Evolutionary conservation across 2,113 vertebrate species (phyloP).

Genomic region (Limnothrissa miodon): DNA sequence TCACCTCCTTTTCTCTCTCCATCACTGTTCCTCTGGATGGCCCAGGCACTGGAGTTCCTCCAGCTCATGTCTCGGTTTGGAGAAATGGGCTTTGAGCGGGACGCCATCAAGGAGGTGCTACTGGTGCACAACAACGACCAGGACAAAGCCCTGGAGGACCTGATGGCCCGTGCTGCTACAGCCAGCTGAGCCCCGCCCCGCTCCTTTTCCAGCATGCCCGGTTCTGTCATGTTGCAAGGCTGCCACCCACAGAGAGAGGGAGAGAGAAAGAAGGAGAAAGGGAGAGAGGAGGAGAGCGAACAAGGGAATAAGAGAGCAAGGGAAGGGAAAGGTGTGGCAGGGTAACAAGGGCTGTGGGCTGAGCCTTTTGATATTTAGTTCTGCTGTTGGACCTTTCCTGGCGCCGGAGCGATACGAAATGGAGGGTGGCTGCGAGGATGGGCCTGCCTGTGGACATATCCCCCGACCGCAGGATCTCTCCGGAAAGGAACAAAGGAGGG

Average conservation of each 20-base stretch:
- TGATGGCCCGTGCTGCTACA: conserved; percentile 85
- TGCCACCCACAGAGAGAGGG: conserved; percentile 15
- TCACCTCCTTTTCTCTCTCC: not conserved
- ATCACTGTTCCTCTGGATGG: not conserved
- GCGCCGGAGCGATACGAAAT: not conserved
- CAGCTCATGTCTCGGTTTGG: conserved; percentile 97
- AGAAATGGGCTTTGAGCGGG: conserved; percentile 97
- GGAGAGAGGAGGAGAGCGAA: conserved; percentile 21
- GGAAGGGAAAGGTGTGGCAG: conserved; percentile 14
- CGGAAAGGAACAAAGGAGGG: conserved; percentile 21
- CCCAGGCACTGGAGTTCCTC: conserved; percentile 89
- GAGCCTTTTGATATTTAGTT: conserved; percentile 23
- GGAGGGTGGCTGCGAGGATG: not conserved
- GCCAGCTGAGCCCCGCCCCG: conserved; percentile 81
- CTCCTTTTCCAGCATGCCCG: conserved; percentile 21
- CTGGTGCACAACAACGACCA: conserved; percentile 92
- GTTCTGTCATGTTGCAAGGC: conserved; percentile 15
- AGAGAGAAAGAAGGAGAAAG: conserved; percentile 11
- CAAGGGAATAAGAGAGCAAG: not conserved
- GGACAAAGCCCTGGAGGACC: conserved; percentile 92
- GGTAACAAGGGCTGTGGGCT: conserved; percentile 4
- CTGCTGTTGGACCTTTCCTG: not conserved
- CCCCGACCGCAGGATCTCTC: conserved; percentile 5
- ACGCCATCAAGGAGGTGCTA: conserved; percentile 93
- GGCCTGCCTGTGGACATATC: not conserved